phyloP scores from a whole-genome alignment of 2,888 invertebrate genomes.

The Leptopilina myrica region DNA sequence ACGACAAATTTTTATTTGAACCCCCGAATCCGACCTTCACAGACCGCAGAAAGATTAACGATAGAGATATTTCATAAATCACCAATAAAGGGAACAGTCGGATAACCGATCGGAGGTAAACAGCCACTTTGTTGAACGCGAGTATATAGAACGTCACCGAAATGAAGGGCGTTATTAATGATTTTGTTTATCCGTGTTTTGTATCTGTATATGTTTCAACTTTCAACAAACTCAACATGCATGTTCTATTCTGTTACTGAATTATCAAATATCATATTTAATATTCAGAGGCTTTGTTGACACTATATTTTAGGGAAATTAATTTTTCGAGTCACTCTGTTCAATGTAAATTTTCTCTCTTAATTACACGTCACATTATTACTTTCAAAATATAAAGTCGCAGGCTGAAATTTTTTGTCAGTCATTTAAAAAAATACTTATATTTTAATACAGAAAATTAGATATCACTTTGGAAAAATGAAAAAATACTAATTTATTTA shows the following conservation, averaged over 20 bases:
- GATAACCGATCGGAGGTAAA: constrained; percentile 31
- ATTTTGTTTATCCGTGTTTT: constrained; percentile 28
- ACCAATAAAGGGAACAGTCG: constrained; percentile 34
- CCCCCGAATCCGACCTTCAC: constrained; percentile 4
- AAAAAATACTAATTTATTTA: too few species aligned
- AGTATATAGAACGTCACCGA: constrained; percentile 24
- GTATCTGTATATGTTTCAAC: not conserved
- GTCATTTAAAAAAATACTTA: too few species aligned
- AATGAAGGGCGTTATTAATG: constrained; percentile 36
- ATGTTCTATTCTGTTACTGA: not conserved
- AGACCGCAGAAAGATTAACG: constrained; percentile 18
- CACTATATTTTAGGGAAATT: constrained; percentile 1
- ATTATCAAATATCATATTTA: constrained; percentile 20
- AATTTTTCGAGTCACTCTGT: not conserved
- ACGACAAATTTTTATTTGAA: constrained; percentile 20
- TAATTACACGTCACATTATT: not conserved
- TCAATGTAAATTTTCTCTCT: not conserved
- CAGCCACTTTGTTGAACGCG: constrained; percentile 36
- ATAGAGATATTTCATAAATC: constrained; percentile 30
- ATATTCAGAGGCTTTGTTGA: constrained; percentile 7
- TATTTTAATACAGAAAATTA: too few species aligned
- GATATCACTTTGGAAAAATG: too few species aligned
- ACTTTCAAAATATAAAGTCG: too few species aligned
- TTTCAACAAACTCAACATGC: constrained; percentile 23
- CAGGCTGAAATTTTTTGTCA: too few species aligned